Evolutionary conservation across 2,888 invertebrate genomes (phyloP).

Genomic region (Azorinus chamasolen): DNA sequence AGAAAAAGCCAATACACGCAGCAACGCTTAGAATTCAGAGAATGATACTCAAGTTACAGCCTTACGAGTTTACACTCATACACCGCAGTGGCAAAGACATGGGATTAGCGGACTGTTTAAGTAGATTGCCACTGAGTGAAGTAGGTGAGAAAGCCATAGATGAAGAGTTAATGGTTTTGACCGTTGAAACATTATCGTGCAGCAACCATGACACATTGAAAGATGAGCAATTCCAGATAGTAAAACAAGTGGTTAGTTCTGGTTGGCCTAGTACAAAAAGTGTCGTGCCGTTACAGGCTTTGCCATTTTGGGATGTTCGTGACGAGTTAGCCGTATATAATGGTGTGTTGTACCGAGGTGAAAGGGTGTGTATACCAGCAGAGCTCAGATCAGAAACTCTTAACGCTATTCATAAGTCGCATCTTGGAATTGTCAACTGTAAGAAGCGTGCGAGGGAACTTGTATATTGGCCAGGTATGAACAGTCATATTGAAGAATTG

Average conservation of each 20-base stretch:
- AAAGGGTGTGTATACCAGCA: conserved; percentile 31
- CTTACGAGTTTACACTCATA: conserved; percentile 25
- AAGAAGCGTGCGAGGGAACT: conserved; percentile 48
- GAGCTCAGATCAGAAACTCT: conserved; percentile 35
- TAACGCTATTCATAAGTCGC: conserved; percentile 37
- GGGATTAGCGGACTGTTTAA: too few species aligned
- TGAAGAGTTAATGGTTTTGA: conserved; percentile 22
- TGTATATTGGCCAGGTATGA: conserved; percentile 52
- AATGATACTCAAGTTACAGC: too few species aligned
- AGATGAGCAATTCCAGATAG: conserved; percentile 25
- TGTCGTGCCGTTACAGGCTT: conserved; percentile 16
- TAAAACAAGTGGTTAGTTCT: conserved; percentile 7
- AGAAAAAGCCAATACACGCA: too few species aligned
- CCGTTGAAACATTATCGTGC: conserved; percentile 13
- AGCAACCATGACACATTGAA: conserved; percentile 21
- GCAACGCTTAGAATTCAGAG: conserved; percentile 28
- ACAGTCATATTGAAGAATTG: conserved; percentile 34
- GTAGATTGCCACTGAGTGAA: conserved; percentile 20
- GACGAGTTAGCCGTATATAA: too few species aligned
- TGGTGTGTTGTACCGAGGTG: conserved; percentile 16
- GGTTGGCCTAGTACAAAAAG: conserved; percentile 41
- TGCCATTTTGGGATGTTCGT: too few species aligned
- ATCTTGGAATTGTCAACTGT: conserved; percentile 54
- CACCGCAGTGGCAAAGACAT: conserved; percentile 25
- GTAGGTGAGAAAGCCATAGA: conserved; percentile 3